These are phyloP conservation scores for Brachypteracias leptosomus DNA, from an alignment of 2,113 vertebrate genomes.

Conservation along the genomic window DNA sequence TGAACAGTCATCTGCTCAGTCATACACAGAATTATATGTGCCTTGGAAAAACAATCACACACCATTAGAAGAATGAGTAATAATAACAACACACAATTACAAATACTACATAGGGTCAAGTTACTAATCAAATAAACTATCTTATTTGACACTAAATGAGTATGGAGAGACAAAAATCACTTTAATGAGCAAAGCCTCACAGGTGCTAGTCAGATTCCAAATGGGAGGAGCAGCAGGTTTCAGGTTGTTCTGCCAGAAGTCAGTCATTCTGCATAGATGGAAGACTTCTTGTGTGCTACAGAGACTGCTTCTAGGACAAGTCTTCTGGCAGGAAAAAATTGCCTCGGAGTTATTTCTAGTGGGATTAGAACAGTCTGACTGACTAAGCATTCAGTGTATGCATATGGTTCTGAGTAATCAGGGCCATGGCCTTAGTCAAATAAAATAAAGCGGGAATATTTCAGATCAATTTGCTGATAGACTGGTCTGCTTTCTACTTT, in stretches of 20 bases:
- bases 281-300: background rate
- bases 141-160: background rate
- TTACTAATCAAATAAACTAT: background rate
- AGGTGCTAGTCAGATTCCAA: background rate
- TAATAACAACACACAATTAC: background rate
- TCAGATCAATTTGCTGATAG: background rate
- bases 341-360: background rate
- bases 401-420: background rate
- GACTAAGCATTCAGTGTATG: background rate
- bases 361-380: background rate
- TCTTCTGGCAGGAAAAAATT: background rate
- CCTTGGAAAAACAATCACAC: background rate
- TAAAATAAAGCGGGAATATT: background rate
- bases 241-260: background rate
- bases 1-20: background rate
- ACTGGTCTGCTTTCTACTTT: background rate
- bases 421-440: background rate
- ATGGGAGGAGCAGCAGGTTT: fast-evolving
- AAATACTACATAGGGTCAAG: background rate
- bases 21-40: background rate
- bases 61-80: background rate
- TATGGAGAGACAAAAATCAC: background rate
- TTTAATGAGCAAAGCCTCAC: background rate
- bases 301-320: background rate
- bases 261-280: background rate